Base-by-base conservation (phyloP, 2,797 vertebrate genomes). In the Pipistrellus kuhlii region DNA sequence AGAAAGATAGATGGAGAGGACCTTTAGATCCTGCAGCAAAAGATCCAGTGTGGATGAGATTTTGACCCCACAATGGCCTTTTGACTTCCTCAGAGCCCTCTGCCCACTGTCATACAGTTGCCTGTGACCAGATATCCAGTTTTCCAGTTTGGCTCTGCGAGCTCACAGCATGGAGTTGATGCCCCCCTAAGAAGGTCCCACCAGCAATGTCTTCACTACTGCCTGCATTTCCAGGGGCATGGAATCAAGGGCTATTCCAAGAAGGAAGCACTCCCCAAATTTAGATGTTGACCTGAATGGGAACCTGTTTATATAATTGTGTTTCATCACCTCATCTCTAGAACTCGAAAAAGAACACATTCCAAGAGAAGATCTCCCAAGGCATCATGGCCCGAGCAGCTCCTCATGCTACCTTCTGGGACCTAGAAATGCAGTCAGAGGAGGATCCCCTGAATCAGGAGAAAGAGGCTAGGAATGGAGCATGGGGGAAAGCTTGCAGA, bases 231-330 rank as follows among this genome's bases (percentile, higher is more conserved):
- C 32, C 35, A 62, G 14, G 30, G 48, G 23, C 10, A 21, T 30
- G 12, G 20, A 23, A 23, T 41, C 23, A 73, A 35, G 21, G 30
- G 32, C 27, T 7, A 2, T 55, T 82, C 27, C 44, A 25, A 85
- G 59, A 90, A 94, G 13, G 76, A 41, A 44, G 68, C 32, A n/a
- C 35, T 78, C 76, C 81, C n/a, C 75, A 78, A 55, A 87, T 62
- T 66, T 41, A 30, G 32, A 82, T 71, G 44, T 23, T 25, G 9
- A 41, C 21, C 35, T 35, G 15, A 62, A 44, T 12, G 17, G 76
- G 57, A 75, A 35, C 44, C 17, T 46, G 10, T 27, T 23, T n/a
- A 21, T 44, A 13, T 25, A 71, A 55, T 57, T 53, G 44, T 18
- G 5, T 23, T 25, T 84, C 68, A 21, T 18, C 86, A 30, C 17